These are phyloP conservation scores for Taxidea taxus DNA, from an alignment of 2,113 vertebrate species.

Conservation along the genomic window DNA sequence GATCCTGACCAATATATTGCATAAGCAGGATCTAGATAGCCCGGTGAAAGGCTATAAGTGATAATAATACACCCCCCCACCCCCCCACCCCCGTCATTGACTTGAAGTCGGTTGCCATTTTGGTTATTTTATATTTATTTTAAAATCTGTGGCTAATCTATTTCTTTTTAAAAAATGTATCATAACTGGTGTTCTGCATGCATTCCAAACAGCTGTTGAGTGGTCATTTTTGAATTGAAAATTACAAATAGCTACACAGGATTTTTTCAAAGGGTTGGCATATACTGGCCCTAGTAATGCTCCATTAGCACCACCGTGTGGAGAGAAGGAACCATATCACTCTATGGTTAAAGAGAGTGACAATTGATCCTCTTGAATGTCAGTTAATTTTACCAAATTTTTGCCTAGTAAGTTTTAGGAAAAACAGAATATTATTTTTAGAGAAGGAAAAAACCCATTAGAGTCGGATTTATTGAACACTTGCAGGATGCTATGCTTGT, in stretches of 20 bases:
- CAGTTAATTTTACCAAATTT: neutral
- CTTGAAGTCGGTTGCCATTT: neutral
- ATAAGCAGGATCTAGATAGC: neutral
- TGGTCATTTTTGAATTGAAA: neutral
- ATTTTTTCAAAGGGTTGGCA: neutral
- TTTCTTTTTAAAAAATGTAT: neutral
- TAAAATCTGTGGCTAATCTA: neutral
- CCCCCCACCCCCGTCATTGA: neutral
- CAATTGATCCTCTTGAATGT: neutral
- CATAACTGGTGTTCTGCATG: neutral
- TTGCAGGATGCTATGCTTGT: neutral
- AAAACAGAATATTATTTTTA: neutral
- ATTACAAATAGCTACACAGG: neutral
- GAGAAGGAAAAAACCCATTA: neutral
- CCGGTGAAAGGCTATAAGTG: neutral
- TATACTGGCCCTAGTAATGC: neutral
- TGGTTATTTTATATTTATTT: neutral
- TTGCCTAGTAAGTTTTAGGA: neutral
- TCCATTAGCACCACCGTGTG: conserved; percentile 51
- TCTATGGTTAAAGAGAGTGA: neutral
- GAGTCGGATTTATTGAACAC: neutral
- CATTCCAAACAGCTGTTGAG: neutral
- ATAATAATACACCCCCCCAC: no score
- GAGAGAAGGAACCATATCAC: neutral
- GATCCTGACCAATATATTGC: neutral